Evolutionary conservation across 2,113 vertebrate species (phyloP).

Genomic region (Mandrillus leucophaeus): DNA sequence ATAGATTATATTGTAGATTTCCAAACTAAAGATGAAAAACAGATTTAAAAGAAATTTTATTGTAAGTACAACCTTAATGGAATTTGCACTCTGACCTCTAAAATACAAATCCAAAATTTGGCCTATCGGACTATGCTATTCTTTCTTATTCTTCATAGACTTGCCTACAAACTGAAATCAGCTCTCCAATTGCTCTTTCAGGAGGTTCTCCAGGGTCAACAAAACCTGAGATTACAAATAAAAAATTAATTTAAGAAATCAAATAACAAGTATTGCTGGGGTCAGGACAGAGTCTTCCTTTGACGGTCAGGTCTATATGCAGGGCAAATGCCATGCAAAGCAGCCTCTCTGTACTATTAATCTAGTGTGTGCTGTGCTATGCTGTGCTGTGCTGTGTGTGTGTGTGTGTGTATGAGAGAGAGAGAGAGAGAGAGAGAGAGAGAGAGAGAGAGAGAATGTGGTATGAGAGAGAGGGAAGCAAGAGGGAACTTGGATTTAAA

Average conservation of each 20-base stretch:
- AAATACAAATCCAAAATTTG: conserved; percentile 57
- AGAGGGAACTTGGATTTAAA: not conserved
- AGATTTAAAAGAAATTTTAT: conserved; percentile 49
- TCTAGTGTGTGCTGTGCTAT: not conserved
- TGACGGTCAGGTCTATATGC: not conserved
- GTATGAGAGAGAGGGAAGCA: not conserved
- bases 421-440: not conserved
- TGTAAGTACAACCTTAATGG: conserved; percentile 51
- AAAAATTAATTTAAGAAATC: conserved; percentile 74
- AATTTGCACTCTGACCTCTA: conserved; percentile 57
- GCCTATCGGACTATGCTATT: conserved; percentile 6
- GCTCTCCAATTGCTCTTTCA: conserved; percentile 51
- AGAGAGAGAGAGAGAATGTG: not conserved
- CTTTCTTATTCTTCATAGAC: conserved; percentile 36
- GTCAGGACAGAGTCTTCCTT: conserved; percentile 25
- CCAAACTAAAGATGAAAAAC: conserved; percentile 24
- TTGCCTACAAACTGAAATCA: conserved; percentile 26
- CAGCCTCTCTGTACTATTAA: not conserved
- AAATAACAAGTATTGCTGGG: conserved; percentile 48
- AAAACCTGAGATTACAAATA: conserved; percentile 68
- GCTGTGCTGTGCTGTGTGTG: not conserved
- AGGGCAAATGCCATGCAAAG: conserved; percentile 3
- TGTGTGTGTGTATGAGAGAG: not conserved
- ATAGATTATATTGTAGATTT: conserved; percentile 34
- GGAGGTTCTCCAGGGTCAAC: conserved; percentile 56